A percentile compares a stretch with the other conserved stretches of the same genome.
These are phyloP conservation scores for Typhlichthys subterraneus DNA, from an alignment of 2,797 vertebrate genomes.

Conservation along the genomic window DNA sequence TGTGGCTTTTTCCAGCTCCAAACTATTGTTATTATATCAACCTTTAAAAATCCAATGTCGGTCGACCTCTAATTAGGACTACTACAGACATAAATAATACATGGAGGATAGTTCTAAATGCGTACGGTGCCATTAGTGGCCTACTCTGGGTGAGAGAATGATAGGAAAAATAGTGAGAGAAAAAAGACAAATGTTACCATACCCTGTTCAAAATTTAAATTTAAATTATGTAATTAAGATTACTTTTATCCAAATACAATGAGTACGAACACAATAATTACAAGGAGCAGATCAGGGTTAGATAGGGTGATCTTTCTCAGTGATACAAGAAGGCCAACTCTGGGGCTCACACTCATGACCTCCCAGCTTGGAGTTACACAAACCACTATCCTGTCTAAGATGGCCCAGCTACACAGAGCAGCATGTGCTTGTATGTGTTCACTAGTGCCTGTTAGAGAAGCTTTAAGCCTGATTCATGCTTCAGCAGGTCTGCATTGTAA, in stretches of 20 bases:
- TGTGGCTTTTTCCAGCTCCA: too few species aligned
- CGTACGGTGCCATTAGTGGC: constrained; percentile 70
- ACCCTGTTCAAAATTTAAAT: too few species aligned
- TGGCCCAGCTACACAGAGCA: too few species aligned
- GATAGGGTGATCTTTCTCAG: constrained; percentile 10
- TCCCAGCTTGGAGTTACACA: too few species aligned
- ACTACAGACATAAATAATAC: constrained; percentile 77
- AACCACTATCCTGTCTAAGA: too few species aligned
- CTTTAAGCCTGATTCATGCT: constrained; percentile 14
- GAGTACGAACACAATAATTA: constrained; percentile 3
- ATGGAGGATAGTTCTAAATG: constrained; percentile 74
- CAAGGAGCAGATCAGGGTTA: neutral
- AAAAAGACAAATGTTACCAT: neutral
- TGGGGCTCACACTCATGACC: too few species aligned
- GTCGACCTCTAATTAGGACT: constrained; percentile 32
- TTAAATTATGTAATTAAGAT: too few species aligned
- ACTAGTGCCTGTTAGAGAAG: neutral
- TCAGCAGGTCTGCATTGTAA: neutral
- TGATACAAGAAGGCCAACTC: too few species aligned
- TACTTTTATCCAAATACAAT: too few species aligned
- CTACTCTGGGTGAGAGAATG: constrained; percentile 34
- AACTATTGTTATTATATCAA: too few species aligned
- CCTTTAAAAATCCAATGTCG: too few species aligned
- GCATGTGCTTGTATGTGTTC: too few species aligned
- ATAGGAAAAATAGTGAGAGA: constrained; percentile 16